These are phyloP conservation scores for Bufotes viridis DNA, from an alignment of 2,797 vertebrate genomes.

Conservation along the genomic window DNA sequence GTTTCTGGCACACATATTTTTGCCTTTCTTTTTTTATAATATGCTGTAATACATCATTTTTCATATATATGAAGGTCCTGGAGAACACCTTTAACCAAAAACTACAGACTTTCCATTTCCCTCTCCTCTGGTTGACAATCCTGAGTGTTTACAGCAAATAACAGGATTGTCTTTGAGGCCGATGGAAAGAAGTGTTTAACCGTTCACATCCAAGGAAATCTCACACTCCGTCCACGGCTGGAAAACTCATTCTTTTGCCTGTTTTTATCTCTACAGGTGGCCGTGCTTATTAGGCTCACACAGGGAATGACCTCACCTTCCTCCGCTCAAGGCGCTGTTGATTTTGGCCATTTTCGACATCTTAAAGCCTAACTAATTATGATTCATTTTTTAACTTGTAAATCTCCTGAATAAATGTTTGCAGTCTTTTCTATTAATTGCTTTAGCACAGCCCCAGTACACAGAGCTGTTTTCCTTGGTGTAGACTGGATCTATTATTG, in stretches of 20 bases:
- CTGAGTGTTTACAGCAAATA: slow-evolving; percentile 22
- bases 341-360: slow-evolving; percentile 69
- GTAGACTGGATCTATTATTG: slow-evolving; percentile 69
- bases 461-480: slow-evolving; percentile 75
- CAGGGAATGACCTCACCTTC: slow-evolving; percentile 72
- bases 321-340: slow-evolving; percentile 71
- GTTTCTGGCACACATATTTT: not conserved
- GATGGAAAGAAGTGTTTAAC: slow-evolving; percentile 46
- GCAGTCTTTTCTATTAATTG: slow-evolving; percentile 76
- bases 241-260: slow-evolving; percentile 64
- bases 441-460: slow-evolving; percentile 71
- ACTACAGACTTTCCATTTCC: not conserved
- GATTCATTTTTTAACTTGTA: slow-evolving; percentile 69
- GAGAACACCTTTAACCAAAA: not conserved
- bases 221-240: slow-evolving; percentile 31
- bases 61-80: not conserved
- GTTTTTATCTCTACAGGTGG: slow-evolving; percentile 73
- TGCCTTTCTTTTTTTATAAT: not conserved
- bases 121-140: not conserved
- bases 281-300: slow-evolving; percentile 65
- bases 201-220: slow-evolving; percentile 47
- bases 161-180: slow-evolving; percentile 28
- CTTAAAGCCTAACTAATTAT: slow-evolving; percentile 75
- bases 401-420: slow-evolving; percentile 72
- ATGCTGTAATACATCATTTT: too few species aligned